A percentile compares a stretch with the other conserved stretches of the same genome.
These are phyloP conservation scores for Amniataba percoides DNA, from an alignment of 2,797 vertebrate genomes.

Conservation along the genomic window DNA sequence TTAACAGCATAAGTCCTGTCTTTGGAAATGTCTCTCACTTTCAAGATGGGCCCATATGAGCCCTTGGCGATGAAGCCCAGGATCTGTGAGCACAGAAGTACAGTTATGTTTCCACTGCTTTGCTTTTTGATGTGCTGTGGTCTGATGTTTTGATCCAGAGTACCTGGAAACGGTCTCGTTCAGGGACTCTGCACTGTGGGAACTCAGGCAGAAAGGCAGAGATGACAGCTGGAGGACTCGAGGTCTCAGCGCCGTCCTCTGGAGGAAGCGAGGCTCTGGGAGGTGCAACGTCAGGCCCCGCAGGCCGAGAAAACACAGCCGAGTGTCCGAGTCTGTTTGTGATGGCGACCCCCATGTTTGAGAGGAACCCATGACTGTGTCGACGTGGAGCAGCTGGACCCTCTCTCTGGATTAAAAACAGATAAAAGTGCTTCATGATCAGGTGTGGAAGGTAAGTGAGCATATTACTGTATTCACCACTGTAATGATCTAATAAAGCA, in stretches of 20 bases:
- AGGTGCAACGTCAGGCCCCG: constrained; percentile 28
- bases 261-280: constrained; percentile 28
- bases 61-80: constrained; percentile 89
- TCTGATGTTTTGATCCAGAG: not conserved
- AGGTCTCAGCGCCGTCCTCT: constrained; percentile 45
- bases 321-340: constrained; percentile 73
- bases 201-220: constrained; percentile 92
- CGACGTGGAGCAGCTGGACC: constrained; percentile 48
- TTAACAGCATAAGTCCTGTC: constrained; percentile 90
- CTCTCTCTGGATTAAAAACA: constrained; percentile 43
- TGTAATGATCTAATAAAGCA: not conserved
- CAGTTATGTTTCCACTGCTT: not conserved
- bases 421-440: not conserved
- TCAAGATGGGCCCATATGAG: constrained; percentile 91
- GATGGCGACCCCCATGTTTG: constrained; percentile 69
- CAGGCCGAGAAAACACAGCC: constrained; percentile 58
- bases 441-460: not conserved
- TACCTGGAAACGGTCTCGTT: constrained; percentile 88
- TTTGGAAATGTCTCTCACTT: constrained; percentile 85
- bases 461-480: too few species aligned
- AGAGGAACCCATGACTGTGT: constrained; percentile 81
- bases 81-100: constrained; percentile 78
- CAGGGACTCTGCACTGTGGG: constrained; percentile 79
- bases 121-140: too few species aligned
- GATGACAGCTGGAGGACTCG: constrained; percentile 80